Percentiles rank a stretch among this genome's conserved stretches.
Evolutionary conservation across 2,113 vertebrate genomes (phyloP).

Genomic region (Piaya cayana): DNA sequence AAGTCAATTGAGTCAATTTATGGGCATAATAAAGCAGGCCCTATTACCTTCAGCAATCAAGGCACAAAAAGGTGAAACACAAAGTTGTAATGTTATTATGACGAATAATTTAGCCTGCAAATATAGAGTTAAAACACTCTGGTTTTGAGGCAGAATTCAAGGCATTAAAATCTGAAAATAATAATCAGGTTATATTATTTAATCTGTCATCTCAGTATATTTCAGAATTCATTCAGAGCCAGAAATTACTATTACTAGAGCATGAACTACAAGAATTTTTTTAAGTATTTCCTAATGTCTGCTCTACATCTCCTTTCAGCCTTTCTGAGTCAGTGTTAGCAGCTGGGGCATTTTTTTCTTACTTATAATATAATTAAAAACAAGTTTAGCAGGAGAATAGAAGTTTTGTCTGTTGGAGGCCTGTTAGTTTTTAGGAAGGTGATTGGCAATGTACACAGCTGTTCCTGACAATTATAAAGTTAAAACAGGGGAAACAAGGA

Average conservation of each 20-base stretch:
- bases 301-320: conserved; percentile 76
- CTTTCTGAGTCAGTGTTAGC: conserved; percentile 71
- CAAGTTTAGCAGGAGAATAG: conserved; percentile 77
- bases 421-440: conserved; percentile 67
- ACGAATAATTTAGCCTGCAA: conserved; percentile 78
- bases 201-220: conserved; percentile 71
- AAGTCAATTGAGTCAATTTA: conserved; percentile 88
- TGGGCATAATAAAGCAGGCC: conserved; percentile 82
- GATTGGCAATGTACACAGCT: conserved; percentile 54
- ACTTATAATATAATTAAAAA: conserved; percentile 81
- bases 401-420: conserved; percentile 68
- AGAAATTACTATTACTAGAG: conserved; percentile 76
- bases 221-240: conserved; percentile 72
- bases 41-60: conserved; percentile 81
- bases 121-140: conserved; percentile 75
- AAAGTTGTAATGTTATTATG: conserved; percentile 80
- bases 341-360: conserved; percentile 68
- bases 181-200: conserved; percentile 68
- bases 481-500: neutral
- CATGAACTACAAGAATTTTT: conserved; percentile 66
- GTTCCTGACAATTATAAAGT: conserved; percentile 61
- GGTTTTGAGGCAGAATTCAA: conserved; percentile 73
- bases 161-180: conserved; percentile 75
- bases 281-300: conserved; percentile 76
- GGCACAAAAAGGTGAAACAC: conserved; percentile 82